Evolutionary conservation across 2,113 vertebrate species (phyloP).

Genomic region (Holacanthus passer): DNA sequence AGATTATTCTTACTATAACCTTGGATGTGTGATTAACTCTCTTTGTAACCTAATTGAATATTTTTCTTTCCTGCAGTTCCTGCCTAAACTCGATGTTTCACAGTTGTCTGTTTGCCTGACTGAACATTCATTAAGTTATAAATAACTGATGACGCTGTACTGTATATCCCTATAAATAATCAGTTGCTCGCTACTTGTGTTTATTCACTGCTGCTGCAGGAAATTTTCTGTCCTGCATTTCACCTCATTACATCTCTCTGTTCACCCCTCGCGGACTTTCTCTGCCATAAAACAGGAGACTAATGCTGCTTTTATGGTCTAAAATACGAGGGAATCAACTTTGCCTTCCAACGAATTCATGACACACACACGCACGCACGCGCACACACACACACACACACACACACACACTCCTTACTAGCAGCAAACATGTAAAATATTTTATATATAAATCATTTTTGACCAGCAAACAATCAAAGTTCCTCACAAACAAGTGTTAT

Average conservation of each 20-base stretch:
- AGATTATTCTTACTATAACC: conserved; percentile 30
- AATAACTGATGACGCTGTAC: conserved; percentile 39
- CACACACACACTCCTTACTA: neutral
- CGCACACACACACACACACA: conserved; percentile 26
- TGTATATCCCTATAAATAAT: conserved; percentile 19
- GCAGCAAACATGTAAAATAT: neutral
- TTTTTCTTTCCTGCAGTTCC: neutral
- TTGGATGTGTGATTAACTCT: conserved; percentile 21
- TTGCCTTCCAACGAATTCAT: neutral
- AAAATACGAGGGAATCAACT: conserved; percentile 61
- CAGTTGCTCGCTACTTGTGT: conserved; percentile 26
- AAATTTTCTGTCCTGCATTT: conserved; percentile 64
- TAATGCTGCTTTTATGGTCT: conserved; percentile 77
- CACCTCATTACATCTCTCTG: conserved; percentile 65
- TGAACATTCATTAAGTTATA: conserved; percentile 50
- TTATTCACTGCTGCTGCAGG: conserved; percentile 54
- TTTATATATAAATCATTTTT: conserved; percentile 4
- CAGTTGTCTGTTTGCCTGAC: conserved; percentile 14
- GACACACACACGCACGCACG: conserved; percentile 26
- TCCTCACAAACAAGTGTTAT: conserved; percentile 11
- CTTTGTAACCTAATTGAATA: conserved; percentile 6
- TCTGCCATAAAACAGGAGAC: conserved; percentile 71
- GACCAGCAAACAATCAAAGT: neutral
- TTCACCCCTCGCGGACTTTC: conserved; percentile 45
- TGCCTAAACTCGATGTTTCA: conserved; percentile 25